Base-by-base conservation (phyloP, 2,888 invertebrate genomes). In the Drosophila mercatorum region DNA sequence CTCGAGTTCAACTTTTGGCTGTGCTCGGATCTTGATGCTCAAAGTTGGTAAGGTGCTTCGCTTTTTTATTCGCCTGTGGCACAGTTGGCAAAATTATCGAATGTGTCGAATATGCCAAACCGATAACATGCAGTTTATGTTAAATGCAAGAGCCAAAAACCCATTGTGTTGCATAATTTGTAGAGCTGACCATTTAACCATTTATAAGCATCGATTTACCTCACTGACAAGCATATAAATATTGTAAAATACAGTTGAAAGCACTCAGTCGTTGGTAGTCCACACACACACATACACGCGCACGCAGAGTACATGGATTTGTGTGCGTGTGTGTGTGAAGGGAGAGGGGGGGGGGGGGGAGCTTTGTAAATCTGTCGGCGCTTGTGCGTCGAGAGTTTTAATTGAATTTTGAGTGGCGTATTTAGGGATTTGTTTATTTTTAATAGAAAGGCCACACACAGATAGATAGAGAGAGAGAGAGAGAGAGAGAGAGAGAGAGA, bases 401-500 rank as follows among this genome's bases (percentile, higher is more conserved):
- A 84, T 84, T 84, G 89, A 84, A 84, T 84, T 84, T 88, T 84
- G 84, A 88, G 84, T 84, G 84, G 73, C 73, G 89, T 86, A 86
- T 83, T 84, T 84, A 86, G 83, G 83, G 83, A 88, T 84, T 84
- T 86, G 89, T 88, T 88, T 84, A 83, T 88, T 83, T 84, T 83
- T 86, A 84, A 88, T 84, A 83, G 86, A 83, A 88, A 72, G 81
- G 59, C 69, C 69, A 78, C 70, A 36, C 6, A 73, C 51, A 62
- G 11, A 22, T 17, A 10, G 7, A 51, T 12, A 59, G 49, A 68
- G 14, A 72, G 59, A 55, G 34, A 66, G 46, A 46, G 28, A 70
- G 51, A 38, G 28, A 68, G 38, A 62, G 28, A n/a, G 14, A 28
- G 8, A 4, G 1, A 70, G 36, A 57, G n/a, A 66, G 59, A 46